Evolutionary conservation across 1,140 invertebrate species (phyloP).

Genomic region (Episyrphus balteatus): DNA sequence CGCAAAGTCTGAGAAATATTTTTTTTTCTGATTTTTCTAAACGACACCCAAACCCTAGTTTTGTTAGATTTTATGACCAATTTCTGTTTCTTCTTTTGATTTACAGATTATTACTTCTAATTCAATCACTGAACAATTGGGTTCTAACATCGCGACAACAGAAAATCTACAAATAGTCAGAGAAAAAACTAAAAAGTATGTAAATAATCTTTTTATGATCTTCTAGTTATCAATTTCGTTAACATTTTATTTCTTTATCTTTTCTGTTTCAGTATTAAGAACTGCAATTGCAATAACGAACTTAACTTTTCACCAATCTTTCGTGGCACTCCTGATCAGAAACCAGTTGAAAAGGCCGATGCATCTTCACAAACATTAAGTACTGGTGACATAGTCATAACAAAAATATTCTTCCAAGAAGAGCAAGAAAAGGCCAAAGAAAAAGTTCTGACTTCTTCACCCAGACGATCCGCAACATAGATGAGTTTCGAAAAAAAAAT

Average conservation of each 20-base stretch:
- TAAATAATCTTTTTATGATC: background rate
- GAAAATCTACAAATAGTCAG: slow-evolving; percentile 33
- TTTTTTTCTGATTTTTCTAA: too few species aligned
- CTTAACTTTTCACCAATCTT: slow-evolving; percentile 26
- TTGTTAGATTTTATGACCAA: too few species aligned
- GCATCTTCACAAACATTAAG: slow-evolving; percentile 71
- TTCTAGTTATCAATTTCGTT: background rate
- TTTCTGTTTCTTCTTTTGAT: background rate
- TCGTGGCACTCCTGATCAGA: slow-evolving; percentile 11
- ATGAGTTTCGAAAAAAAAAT: too few species aligned
- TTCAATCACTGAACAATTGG: slow-evolving; percentile 30
- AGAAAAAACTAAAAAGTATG: slow-evolving; percentile 32
- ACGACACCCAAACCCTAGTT: too few species aligned
- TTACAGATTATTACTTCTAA: slow-evolving; percentile 29
- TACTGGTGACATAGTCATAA: slow-evolving; percentile 88
- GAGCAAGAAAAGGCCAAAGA: slow-evolving; percentile 46
- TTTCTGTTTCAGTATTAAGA: slow-evolving; percentile 20
- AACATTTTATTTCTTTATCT: background rate
- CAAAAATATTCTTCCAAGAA: slow-evolving; percentile 74
- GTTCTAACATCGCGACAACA: slow-evolving; percentile 29
- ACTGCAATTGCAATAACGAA: slow-evolving; percentile 33
- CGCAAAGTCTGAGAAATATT: too few species aligned
- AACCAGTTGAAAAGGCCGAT: slow-evolving; percentile 25
- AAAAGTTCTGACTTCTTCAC: slow-evolving; percentile 40
- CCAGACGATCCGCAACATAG: slow-evolving; percentile 22